Evolutionary conservation across 2,113 vertebrate genomes (phyloP), one percentile per base, ranked within the genome.

Genomic region (Nerophis ophidion): DNA sequence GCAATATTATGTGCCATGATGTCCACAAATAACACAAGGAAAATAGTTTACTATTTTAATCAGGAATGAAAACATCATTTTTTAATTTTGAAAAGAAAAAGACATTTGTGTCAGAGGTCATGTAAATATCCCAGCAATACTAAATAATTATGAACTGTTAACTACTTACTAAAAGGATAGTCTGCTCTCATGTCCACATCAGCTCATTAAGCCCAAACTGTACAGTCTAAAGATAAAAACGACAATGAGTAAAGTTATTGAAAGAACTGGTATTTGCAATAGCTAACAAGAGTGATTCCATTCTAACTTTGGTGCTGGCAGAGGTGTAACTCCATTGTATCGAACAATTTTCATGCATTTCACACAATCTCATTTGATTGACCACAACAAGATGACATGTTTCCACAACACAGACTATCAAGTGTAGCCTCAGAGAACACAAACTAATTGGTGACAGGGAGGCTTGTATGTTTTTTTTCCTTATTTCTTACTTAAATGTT

Each of bases 341-440:
- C n/a, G n/a, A n/a, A n/a, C n/a, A n/a, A n/a, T 60, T 55, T 52
- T 45, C 35, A 42, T 56, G 57, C 45, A 48, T 40, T 12, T 61
- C 40, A 61, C 45, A 56, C 6, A 50, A 50, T 62, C 47, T 59
- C 16, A 35, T 33, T 66, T 68, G 63, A 46, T 48, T 48, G 35
- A 63, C 34, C 58, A 65, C 70, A 79, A 85, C 70, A 63, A 66
- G 80, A 81, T 77, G 79, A 73, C 81, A 77, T 72, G 68, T 87
- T 85, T 83, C 62, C 40, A 49, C 56, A 56, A 64, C 65, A 58
- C 54, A 55, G 55, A 60, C 72, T 68, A 83, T 80, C 80, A 77
- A 68, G 74, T 64, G 58, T 57, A 57, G 69, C 53, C 75, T 83
- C 76, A 42, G 66, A 81, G 76, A 78, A 75, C 67, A 55, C 63